phyloP scores from a whole-genome alignment of 2,888 invertebrate genomes.

The Tenthredo amoena region DNA sequence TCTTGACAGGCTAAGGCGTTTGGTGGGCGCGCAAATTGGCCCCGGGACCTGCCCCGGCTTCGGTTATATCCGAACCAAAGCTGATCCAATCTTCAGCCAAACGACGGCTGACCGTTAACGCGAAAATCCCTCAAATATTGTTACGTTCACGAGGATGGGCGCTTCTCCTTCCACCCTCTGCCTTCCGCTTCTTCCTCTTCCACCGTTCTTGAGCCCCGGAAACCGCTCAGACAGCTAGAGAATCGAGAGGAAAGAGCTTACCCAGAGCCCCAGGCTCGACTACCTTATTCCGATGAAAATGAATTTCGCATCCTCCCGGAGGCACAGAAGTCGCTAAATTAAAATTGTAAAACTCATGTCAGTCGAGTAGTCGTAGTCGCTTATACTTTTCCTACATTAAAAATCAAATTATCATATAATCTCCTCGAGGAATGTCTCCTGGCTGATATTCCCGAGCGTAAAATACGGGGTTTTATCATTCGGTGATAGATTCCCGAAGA shows the following conservation, averaged over 20 bases:
- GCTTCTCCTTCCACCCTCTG: not conserved
- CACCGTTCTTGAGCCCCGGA: not conserved
- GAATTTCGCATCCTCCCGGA: slow-evolving; percentile 4
- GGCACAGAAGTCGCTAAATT: not conserved
- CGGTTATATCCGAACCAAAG: slow-evolving; percentile 55
- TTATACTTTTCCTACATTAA: not conserved
- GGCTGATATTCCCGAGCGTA: too few relatives aligned
- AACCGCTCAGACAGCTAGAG: slow-evolving; percentile 9
- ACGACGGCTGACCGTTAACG: slow-evolving; percentile 76
- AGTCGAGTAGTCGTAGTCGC: not conserved
- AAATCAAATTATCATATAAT: not conserved
- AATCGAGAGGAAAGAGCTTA: slow-evolving; percentile 37
- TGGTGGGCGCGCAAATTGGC: slow-evolving; percentile 61
- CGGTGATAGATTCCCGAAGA: not conserved
- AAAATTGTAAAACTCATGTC: slow-evolving; percentile 4
- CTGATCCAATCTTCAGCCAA: slow-evolving; percentile 76
- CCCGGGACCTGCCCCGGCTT: slow-evolving; percentile 56
- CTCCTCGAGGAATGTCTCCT: not conserved
- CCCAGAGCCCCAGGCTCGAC: slow-evolving; percentile 24
- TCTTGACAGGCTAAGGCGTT: slow-evolving; percentile 60
- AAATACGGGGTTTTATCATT: too few relatives aligned
- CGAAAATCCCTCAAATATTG: slow-evolving; percentile 73
- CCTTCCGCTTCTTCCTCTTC: not conserved
- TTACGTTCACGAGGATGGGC: slow-evolving; percentile 41
- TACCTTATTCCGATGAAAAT: slow-evolving; percentile 26